Conservation (phyloP, 2,797 vertebrate genomes). For the Melanotaenia trifasciata region DNA sequence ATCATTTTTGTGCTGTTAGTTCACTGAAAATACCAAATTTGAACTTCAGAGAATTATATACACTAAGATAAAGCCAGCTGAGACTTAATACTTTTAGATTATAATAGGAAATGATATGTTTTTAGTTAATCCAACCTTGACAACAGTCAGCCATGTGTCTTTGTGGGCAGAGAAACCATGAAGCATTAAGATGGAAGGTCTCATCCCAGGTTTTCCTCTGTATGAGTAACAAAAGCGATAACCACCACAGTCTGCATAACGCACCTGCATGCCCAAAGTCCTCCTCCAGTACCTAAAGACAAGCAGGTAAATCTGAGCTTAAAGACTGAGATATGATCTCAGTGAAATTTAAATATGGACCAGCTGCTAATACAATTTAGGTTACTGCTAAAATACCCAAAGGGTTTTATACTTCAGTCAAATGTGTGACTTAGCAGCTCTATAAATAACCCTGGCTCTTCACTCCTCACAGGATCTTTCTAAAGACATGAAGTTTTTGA, state of each 20-base stretch:
- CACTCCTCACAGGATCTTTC: not conserved
- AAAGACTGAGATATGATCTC: not conserved
- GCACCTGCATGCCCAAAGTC: constrained; percentile 92
- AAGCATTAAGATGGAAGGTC: constrained; percentile 92
- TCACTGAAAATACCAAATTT: not conserved
- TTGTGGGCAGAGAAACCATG: constrained; percentile 97
- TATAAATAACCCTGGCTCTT: not conserved
- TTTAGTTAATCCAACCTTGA: constrained; percentile 85
- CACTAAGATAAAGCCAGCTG: not conserved
- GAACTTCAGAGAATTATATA: not conserved
- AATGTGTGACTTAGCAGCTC: not conserved
- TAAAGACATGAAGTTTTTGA: not conserved
- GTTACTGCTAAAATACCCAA: not conserved
- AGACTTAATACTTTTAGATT: not conserved
- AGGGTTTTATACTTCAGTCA: not conserved
- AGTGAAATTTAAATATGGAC: not conserved
- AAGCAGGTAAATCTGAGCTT: constrained; percentile 14
- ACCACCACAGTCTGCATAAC: constrained; percentile 85
- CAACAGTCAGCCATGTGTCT: constrained; percentile 93
- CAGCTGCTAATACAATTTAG: not conserved
- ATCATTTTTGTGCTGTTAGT: not conserved
- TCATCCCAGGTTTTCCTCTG: constrained; percentile 90
- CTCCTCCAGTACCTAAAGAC: constrained; percentile 95
- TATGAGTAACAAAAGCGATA: constrained; percentile 95
- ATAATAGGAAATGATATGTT: not conserved